phyloP scores from a whole-genome alignment of 2,797 vertebrate genomes.

The Todus mexicanus region DNA sequence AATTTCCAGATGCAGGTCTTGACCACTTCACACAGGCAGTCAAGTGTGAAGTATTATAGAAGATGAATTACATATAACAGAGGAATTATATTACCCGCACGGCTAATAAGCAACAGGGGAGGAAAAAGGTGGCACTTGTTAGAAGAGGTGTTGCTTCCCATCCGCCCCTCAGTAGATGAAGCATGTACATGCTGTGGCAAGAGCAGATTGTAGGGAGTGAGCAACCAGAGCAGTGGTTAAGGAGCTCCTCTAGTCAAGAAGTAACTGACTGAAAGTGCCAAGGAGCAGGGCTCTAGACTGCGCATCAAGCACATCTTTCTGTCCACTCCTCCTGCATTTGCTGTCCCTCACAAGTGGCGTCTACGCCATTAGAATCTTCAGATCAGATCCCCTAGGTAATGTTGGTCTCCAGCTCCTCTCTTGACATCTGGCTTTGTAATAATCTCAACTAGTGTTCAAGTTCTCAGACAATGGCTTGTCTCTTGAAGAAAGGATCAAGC shows the following conservation, averaged over 20 bases:
- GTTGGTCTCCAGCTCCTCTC: background rate
- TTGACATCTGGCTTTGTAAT: background rate
- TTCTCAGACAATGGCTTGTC: background rate
- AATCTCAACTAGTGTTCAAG: background rate
- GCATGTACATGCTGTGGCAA: background rate
- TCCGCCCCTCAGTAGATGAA: background rate
- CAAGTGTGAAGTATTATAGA: background rate
- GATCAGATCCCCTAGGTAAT: background rate
- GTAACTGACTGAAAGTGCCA: background rate
- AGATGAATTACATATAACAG: background rate
- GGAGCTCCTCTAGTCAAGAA: background rate
- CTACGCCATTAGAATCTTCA: background rate
- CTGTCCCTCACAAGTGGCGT: background rate
- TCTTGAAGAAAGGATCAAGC: background rate
- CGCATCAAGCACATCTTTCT: background rate
- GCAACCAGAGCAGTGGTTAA: background rate
- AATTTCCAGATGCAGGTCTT: background rate
- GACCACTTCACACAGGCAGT: background rate
- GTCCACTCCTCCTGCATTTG: background rate
- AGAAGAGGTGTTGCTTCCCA: background rate
- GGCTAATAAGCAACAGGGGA: background rate
- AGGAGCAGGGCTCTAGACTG: background rate
- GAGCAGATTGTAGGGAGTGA: background rate
- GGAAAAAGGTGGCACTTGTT: background rate
- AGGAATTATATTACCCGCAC: background rate